Conservation (phyloP, 2,113 vertebrate genomes). For the Plotosus lineatus region DNA sequence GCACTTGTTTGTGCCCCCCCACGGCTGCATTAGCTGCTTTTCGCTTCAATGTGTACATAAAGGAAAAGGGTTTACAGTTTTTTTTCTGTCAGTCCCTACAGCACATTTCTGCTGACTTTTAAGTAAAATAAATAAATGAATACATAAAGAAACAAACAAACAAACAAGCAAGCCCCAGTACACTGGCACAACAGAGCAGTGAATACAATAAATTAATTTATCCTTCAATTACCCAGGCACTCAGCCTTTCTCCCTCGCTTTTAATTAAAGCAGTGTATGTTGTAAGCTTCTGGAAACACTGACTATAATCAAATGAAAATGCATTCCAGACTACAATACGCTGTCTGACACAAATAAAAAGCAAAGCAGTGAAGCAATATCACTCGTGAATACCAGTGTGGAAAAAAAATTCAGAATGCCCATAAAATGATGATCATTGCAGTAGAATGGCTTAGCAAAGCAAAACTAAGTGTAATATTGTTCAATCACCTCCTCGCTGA, state of each 20-base stretch:
- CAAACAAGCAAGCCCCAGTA: slow-evolving; percentile 59
- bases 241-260: slow-evolving; percentile 58
- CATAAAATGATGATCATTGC: slow-evolving; percentile 63
- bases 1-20: no score
- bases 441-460: slow-evolving; percentile 49
- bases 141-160: no score
- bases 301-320: slow-evolving; percentile 67
- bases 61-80: not conserved
- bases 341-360: slow-evolving; percentile 61
- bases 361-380: slow-evolving; percentile 54
- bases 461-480: slow-evolving; percentile 34
- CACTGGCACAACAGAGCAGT: slow-evolving; percentile 60
- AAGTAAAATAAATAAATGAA: slow-evolving; percentile 58
- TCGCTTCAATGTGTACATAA: no score
- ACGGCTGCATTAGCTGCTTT: no score
- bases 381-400: slow-evolving; percentile 39
- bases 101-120: slow-evolving; percentile 63
- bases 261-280: slow-evolving; percentile 70
- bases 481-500: slow-evolving; percentile 30
- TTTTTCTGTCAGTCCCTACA: slow-evolving; percentile 60
- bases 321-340: slow-evolving; percentile 61
- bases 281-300: slow-evolving; percentile 42
- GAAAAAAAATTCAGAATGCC: slow-evolving; percentile 60
- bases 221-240: slow-evolving; percentile 65
- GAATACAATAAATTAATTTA: slow-evolving; percentile 73